A percentile compares a stretch with the other conserved stretches of the same genome.
phyloP scores from a whole-genome alignment of 2,888 invertebrate species.

The Parnassius smintheus region DNA sequence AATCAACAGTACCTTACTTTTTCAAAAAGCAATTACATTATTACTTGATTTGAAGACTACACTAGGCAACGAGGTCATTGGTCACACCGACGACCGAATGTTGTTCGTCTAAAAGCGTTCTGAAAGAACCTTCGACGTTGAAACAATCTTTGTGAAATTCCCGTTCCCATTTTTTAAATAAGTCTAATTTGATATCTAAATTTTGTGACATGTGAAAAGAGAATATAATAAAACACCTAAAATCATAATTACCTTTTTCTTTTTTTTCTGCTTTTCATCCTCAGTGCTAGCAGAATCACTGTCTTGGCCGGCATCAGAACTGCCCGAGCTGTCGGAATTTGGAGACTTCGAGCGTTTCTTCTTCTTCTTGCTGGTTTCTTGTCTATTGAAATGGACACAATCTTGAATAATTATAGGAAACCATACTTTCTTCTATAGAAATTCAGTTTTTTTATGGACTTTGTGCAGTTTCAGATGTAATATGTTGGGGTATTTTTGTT shows the following conservation, averaged over 20 bases:
- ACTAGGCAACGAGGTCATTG: no score
- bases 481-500: no score
- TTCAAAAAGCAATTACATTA: no score
- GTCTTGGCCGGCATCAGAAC: slow-evolving; percentile 63
- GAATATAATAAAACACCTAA: slow-evolving; percentile 3
- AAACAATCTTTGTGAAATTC: slow-evolving; percentile 14
- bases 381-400: slow-evolving; percentile 43
- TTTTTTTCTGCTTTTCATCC: slow-evolving; percentile 63
- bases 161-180: slow-evolving; percentile 1
- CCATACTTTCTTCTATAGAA: no score
- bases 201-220: slow-evolving; percentile 12
- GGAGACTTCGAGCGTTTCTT: slow-evolving; percentile 82
- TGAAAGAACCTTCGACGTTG: neutral
- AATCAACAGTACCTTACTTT: no score
- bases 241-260: slow-evolving; percentile 66
- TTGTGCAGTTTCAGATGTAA: no score
- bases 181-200: slow-evolving; percentile 4
- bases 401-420: no score
- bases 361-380: slow-evolving; percentile 74
- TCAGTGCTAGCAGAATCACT: slow-evolving; percentile 59
- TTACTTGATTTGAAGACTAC: no score
- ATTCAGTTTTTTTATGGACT: no score
- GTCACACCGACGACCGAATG: no score
- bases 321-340: slow-evolving; percentile 74
- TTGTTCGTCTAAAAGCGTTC: no score